A percentile compares a stretch with the other conserved stretches of the same genome.
Conservation (phyloP, 2,113 vertebrate species). For the Crotalus helleri region DNA sequence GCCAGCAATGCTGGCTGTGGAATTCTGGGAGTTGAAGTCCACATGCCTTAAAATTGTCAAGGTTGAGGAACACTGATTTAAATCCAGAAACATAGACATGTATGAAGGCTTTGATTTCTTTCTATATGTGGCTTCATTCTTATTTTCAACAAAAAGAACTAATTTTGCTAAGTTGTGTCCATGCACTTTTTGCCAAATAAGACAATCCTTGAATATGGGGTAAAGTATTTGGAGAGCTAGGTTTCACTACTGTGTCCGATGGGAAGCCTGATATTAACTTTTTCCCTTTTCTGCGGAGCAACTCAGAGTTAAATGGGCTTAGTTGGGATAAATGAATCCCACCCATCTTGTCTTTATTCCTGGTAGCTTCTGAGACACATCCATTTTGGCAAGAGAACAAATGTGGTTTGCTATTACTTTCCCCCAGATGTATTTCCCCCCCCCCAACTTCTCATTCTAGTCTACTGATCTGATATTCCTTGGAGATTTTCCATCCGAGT, state of each 20-base stretch:
- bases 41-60: too few species aligned
- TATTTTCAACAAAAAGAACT: background rate
- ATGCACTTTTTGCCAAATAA: background rate
- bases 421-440: background rate
- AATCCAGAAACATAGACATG: background rate
- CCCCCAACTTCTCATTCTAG: background rate
- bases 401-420: background rate
- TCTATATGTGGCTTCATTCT: background rate
- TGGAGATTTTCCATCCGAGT: background rate
- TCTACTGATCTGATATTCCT: background rate
- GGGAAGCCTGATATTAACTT: background rate
- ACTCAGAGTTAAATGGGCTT: background rate
- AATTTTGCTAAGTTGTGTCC: background rate
- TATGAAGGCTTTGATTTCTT: background rate
- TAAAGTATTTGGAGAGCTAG: background rate
- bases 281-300: background rate
- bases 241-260: background rate
- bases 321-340: background rate
- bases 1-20: too few species aligned
- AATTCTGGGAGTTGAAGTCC: too few species aligned
- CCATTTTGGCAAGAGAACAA: background rate
- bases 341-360: background rate
- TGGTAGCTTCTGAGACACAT: background rate
- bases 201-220: background rate
- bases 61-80: background rate